Evolutionary conservation across 2,888 invertebrate species (phyloP).

Genomic region (Polia nebulosa): DNA sequence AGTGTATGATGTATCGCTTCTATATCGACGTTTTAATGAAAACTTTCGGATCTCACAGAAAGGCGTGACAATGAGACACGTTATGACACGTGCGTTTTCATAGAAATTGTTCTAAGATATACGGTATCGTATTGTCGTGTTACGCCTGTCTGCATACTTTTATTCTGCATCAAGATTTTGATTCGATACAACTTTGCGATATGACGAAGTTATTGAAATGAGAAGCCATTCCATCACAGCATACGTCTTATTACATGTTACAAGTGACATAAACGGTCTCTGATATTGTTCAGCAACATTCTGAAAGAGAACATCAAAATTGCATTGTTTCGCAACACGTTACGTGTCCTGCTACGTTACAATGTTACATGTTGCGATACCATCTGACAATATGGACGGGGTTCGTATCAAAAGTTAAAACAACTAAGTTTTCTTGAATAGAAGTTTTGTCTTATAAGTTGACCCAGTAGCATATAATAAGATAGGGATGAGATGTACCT

Average conservation of each 20-base stretch:
- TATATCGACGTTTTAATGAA: background rate
- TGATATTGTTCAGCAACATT: background rate
- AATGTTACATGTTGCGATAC: slow-evolving; percentile 20
- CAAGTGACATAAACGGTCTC: background rate
- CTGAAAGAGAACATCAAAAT: background rate
- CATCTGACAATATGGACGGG: slow-evolving; percentile 1
- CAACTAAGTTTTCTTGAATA: slow-evolving; percentile 8
- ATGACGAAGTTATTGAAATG: background rate
- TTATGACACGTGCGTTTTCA: background rate
- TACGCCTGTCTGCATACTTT: background rate
- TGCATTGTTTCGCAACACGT: slow-evolving; percentile 8
- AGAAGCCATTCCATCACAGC: background rate
- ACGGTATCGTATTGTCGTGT: background rate
- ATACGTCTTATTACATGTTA: background rate
- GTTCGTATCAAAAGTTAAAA: slow-evolving; percentile 15
- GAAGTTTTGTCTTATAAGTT: background rate
- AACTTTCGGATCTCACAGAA: background rate
- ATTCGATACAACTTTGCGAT: background rate
- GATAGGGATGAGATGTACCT: too few relatives aligned
- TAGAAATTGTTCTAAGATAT: background rate
- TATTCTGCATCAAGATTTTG: background rate
- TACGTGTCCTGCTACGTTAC: slow-evolving; percentile 22
- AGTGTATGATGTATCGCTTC: too few relatives aligned
- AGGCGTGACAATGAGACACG: too few relatives aligned
- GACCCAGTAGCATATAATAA: too few relatives aligned